Evolutionary conservation across 1,140 invertebrate species (phyloP).

Genomic region (Dufourea novaeangliae): DNA sequence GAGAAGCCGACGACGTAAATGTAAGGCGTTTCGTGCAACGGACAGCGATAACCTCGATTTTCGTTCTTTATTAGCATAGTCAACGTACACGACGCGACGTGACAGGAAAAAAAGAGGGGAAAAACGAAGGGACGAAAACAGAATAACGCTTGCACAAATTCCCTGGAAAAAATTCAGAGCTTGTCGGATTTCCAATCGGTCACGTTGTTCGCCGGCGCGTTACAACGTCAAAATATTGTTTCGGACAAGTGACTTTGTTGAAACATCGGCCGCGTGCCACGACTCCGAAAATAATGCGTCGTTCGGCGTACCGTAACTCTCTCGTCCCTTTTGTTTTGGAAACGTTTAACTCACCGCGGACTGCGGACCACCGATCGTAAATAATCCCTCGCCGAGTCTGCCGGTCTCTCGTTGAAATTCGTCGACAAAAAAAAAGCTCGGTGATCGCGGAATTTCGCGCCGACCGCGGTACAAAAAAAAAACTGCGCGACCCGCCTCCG

Average conservation of each 20-base stretch:
- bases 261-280: constrained; percentile 27
- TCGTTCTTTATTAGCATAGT: not conserved
- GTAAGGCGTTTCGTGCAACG: not conserved
- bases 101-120: not conserved
- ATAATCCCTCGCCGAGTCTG: constrained; percentile 9
- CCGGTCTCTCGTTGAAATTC: not conserved
- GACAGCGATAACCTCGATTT: not conserved
- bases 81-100: not conserved
- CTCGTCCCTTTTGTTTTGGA: constrained; percentile 39
- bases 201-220: constrained; percentile 30
- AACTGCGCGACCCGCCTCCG: not conserved
- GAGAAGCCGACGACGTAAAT: not conserved
- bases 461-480: not conserved
- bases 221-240: constrained; percentile 51
- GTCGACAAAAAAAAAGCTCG: too few species aligned
- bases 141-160: constrained; percentile 2
- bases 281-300: constrained; percentile 44
- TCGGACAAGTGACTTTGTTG: constrained; percentile 34
- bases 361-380: constrained; percentile 1
- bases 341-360: constrained; percentile 33
- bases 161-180: constrained; percentile 28
- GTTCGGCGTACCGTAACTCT: constrained; percentile 12
- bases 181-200: constrained; percentile 39
- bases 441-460: not conserved
- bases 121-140: too few species aligned